Base-by-base conservation (phyloP, 2,797 vertebrate genomes). In the Macrochelys suwanniensis region DNA sequence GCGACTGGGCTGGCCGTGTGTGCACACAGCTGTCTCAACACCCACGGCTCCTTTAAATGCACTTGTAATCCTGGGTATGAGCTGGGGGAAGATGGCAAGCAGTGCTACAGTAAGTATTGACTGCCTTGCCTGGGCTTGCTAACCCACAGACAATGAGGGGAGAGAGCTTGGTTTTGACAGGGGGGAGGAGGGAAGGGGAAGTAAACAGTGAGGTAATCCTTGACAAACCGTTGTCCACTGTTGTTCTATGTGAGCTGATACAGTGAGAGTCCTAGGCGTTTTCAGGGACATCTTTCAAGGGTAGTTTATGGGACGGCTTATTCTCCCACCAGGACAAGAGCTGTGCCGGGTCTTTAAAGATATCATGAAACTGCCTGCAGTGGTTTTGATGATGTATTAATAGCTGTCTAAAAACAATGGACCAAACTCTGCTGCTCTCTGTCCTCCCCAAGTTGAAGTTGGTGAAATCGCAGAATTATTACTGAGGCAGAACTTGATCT, bases 1-100 rank as follows among this genome's bases (percentile, higher is more conserved):
- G 96, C 97, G 91, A 80, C 74, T 0, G 98, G 98, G 16, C 93
- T 96, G 50, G 98, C 98, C 76, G 90, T 85, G 96, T 99, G 99
- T 5, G 97, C 99, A 5, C 99, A 99, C 2, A 98, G 98, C 96
- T 99, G 99, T 91, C 98, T 98, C 94, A 99, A 99, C 98, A 99
- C 98, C 0, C 98, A 15, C 0, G 99, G 99, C 49, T 99, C 99
- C 81, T 99, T 98, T 8, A 97, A 97, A 89, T 99, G 99, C 7
- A 94, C 99, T 84, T 99, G 99, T 54, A 98, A 98, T 15, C 82
- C 98, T 0, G 99, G 99, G 92, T 99, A 99, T 0, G 99, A 99
- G 96, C 98, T 99, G 97, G 99, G 99, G 5, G 98, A 99, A 0
- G 99, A 99, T 0, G 97, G 99, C 89, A 99, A 97, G 47, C 99